Base-by-base conservation (phyloP, 1,140 invertebrate species). In the Berghia stephanieae region DNA sequence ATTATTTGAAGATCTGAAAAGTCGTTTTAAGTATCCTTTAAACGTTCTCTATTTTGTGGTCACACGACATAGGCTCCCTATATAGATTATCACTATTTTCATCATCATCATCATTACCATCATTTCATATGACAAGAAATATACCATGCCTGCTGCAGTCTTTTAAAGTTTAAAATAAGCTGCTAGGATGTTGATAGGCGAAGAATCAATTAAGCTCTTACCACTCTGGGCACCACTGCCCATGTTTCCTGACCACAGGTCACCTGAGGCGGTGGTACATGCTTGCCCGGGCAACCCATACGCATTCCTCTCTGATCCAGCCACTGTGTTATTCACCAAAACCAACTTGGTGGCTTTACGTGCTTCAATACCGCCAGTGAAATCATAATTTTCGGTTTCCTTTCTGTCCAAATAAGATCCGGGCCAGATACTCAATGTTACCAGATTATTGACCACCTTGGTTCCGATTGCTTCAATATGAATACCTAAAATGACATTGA, bases 241-340 rank as follows among this genome's bases (percentile, higher is more conserved):
- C 42, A 77, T 72, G 70, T 87, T 88, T 10, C 74, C 72, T 38
- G 34, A 69, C 69, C 81, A 83, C 1, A 52, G 63, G 24, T 81
- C 63, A 21, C 73, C 38, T n/a, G 24, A 42, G 6, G 66, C 44
- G 18, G 42, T 46, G 44, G 49, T 57, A 72, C 86, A 86, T 0
- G 74, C 21, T 72, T 85, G 81, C 21, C 84, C 85, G 36, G 69
- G 46, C 10, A 85, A 63, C 44, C 79, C 78, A 52, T 80, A 85
- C 8, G 81, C 84, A 1, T 77, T 52, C 13, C 86, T 77, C 68
- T 89, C 83, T 2, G 81, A 76, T 16, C 84, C 86, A 42, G 84
- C 83, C 27, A 86, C 83, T 10, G 77, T 78, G 74, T 88, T 88
- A 46, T 83, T 68, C 10, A 57, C 46, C 31, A 89, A 21, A 0